Percentiles rank a stretch among this genome's conserved stretches.
phyloP scores from a whole-genome alignment of 2,113 vertebrate genomes.

The Cyrtonyx montezumae region DNA sequence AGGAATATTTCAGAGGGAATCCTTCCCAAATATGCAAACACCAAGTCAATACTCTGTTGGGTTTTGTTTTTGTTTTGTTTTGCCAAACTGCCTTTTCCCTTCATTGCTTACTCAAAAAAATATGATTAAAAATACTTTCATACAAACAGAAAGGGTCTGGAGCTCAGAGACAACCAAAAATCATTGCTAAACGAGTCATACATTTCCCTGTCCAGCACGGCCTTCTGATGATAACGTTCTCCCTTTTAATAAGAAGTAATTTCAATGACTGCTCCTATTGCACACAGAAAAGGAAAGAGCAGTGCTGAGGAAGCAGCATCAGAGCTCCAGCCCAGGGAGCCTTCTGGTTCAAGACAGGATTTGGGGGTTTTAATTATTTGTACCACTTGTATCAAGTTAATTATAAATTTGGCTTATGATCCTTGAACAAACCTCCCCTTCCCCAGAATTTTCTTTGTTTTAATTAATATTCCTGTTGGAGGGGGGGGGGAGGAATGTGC shows the following conservation, averaged over 20 bases:
- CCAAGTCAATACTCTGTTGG: slow-evolving; percentile 18
- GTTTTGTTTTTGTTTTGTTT: not conserved
- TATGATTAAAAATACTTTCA: not conserved
- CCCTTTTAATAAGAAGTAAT: not conserved
- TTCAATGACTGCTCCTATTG: not conserved
- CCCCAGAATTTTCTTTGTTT: not conserved
- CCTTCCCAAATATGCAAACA: slow-evolving; percentile 60
- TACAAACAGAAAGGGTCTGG: not conserved
- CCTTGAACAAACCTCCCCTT: not conserved
- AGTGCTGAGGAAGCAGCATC: not conserved
- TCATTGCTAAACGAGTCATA: not conserved
- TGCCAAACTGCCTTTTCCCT: slow-evolving; percentile 9
- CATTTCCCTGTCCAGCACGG: not conserved
- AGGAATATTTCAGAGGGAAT: slow-evolving; percentile 53
- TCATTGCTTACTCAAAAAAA: not conserved
- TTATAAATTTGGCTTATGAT: not conserved
- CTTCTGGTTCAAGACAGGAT: not conserved
- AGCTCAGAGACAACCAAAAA: not conserved
- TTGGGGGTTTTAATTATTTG: not conserved
- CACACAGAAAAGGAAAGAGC: not conserved
- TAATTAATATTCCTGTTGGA: not conserved
- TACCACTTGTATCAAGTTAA: not conserved
- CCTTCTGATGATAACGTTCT: not conserved
- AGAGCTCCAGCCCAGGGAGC: not conserved
- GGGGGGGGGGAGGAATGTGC: not conserved